Base-by-base conservation (phyloP, 2,888 invertebrate genomes). In the Thelaira solivaga region DNA sequence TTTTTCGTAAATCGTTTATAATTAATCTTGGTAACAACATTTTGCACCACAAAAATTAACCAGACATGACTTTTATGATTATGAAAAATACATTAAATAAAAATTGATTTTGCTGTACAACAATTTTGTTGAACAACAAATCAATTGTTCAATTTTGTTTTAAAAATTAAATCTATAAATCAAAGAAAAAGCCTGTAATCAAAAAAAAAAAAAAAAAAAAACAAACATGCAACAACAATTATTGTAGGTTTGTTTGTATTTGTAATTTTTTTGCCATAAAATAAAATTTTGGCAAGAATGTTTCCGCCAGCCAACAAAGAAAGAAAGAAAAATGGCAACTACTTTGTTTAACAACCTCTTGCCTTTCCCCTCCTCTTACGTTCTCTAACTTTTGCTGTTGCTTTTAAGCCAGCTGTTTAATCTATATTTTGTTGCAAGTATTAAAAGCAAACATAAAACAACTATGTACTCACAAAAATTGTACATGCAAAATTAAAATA, bases 401-500 rank as follows among this genome's bases (percentile, higher is more conserved):
- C n/a, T n/a, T n/a, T n/a, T n/a, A n/a, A n/a, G n/a, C n/a, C 68
- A 68, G 73, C 62, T 77, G 73, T 64, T n/a, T 77, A 73, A 77
- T 68, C 73, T 39, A 77, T 73, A 64, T 68, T 55, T 51, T 59
- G 16, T 53, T 55, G 53, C 24, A n/a, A n/a, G n/a, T n/a, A 55
- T 53, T 67, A 22, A 68, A 57, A 61, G n/a, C 49, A 39, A 59
- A 51, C 29, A 51, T 22, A 36, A 57, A 57, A 43, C 18, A 59
- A 18, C 36, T 39, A 13, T 39, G 16, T 29, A 49, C 4, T 29
- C 53, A 61, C 36, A 29, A 39, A 55, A 53, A 36, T 26, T 43
- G 55, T 24, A 16, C 4, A 13, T n/a, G n/a, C n/a, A 31, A 51
- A 49, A 20, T 4, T 13, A 69, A 69, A 18, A 39, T 31, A 59